Base-by-base conservation (phyloP, 2,797 vertebrate species). In the Phalloptychus januarius region DNA sequence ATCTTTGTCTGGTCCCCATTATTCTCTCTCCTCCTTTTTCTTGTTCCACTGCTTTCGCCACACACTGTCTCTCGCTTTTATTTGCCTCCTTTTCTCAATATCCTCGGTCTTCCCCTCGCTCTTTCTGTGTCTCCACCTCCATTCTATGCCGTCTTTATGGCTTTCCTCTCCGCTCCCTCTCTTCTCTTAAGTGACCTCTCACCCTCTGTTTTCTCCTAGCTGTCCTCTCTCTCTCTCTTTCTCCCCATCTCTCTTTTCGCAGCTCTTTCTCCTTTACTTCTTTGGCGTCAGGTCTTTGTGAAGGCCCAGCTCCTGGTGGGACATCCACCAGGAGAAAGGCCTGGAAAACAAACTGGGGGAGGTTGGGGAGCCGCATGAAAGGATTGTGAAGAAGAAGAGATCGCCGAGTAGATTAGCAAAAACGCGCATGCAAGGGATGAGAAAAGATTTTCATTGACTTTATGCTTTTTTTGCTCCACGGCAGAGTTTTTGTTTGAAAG, bases 221-320 rank as follows among this genome's bases (percentile, higher is more conserved):
- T 71, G 82, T 89, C 89, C 89, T 88, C 83, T 83, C 69, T 89
- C 89, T 88, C 81, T 83, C 69, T 80, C 46, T 7, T 20, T 48
- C 46, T 48, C 76, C 71, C 79, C 80, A 71, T 81, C 90, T 89
- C 83, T 90, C 88, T 87, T 91, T 91, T 87, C 2, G 77, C 83
- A 87, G 85, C 54, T 80, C 84, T 79, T 91, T 89, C 91, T 85
- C 89, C 80, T 84, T 89, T 88, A 92, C 50, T 90, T 89, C 84
- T 40, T 86, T 83, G 86, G 90, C 92, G 81, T 88, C 50, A 46
- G 84, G 86, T 89, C 91, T 93, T 93, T 94, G 91, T 94, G 88
- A 86, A 88, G 83, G 74, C 85, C 88, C 86, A 50, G 89, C 33
- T 80, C 88, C 90, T 89, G 79, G 88, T 90, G 88, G 87, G 91